Evolutionary conservation across 2,888 invertebrate species (phyloP).

Genomic region (Brachyptera risi): DNA sequence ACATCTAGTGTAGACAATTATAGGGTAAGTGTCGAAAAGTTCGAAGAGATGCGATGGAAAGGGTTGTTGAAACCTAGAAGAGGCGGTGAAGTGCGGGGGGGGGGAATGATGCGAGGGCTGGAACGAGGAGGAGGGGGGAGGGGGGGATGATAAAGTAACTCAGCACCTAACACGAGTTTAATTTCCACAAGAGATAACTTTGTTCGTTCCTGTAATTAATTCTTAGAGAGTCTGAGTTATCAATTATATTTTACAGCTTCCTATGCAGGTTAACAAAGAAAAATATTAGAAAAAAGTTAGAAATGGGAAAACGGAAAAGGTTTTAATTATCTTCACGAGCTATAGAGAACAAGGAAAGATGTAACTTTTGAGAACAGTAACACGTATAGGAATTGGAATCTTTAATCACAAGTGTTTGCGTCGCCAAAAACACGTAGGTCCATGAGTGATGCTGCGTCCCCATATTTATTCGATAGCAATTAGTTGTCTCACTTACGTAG

Average conservation of each 20-base stretch:
- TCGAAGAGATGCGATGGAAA: too few relatives aligned
- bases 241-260: constrained; percentile 27
- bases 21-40: too few relatives aligned
- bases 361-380: not conserved
- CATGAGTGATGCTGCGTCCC: too few relatives aligned
- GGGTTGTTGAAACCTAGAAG: too few relatives aligned
- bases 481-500: too few relatives aligned
- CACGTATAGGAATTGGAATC: not conserved
- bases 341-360: not conserved
- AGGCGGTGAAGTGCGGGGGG: too few relatives aligned
- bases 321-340: constrained; percentile 12
- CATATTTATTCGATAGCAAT: too few relatives aligned
- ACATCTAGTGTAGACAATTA: too few relatives aligned
- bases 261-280: constrained; percentile 19
- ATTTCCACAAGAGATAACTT: constrained; percentile 27
- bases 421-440: too few relatives aligned
- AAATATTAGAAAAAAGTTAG: constrained; percentile 13
- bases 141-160: constrained; percentile 11
- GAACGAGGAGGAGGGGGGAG: not conserved
- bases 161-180: constrained; percentile 15
- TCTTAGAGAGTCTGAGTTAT: constrained; percentile 24
- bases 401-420: too few relatives aligned
- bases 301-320: not conserved
- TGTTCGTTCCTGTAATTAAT: constrained; percentile 27
- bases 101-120: too few relatives aligned